Conservation (phyloP, 2,113 vertebrate genomes). For the Thymallus thymallus region DNA sequence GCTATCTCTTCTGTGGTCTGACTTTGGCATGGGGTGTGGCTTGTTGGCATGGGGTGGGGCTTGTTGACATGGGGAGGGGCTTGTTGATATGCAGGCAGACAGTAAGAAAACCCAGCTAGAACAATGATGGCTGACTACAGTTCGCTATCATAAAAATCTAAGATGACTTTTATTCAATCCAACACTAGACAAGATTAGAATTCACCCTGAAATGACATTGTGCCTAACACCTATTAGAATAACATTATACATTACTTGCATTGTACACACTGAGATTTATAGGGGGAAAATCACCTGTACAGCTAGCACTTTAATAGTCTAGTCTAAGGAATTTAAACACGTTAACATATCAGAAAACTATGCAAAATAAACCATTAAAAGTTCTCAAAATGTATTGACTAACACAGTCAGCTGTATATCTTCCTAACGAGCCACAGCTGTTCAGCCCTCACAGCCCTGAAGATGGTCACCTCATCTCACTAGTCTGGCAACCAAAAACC, state of each 20-base stretch:
- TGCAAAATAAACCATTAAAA: constrained; percentile 23
- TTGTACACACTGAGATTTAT: too few species aligned
- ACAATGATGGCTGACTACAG: not conserved
- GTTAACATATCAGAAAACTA: not conserved
- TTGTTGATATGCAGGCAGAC: constrained; percentile 11
- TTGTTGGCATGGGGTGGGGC: not conserved
- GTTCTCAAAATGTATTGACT: constrained; percentile 8
- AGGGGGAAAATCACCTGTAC: too few species aligned
- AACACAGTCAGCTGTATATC: constrained; percentile 46
- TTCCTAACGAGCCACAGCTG: constrained; percentile 57
- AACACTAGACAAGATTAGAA: too few species aligned
- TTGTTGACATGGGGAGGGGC: not conserved
- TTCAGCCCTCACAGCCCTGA: constrained; percentile 32
- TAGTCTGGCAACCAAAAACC: not conserved
- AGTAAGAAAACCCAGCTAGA: not conserved
- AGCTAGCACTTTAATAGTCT: too few species aligned
- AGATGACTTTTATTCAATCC: too few species aligned
- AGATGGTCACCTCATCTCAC: constrained; percentile 38
- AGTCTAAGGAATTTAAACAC: too few species aligned
- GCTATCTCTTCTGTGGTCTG: constrained; percentile 1
- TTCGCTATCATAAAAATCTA: too few species aligned
- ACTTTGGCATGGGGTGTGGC: too few species aligned
- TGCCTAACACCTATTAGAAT: too few species aligned
- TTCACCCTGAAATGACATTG: too few species aligned
- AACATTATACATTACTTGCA: too few species aligned